Evolutionary conservation across 2,888 invertebrate genomes (phyloP), one percentile per base, ranked within the genome.

Genomic region (Oxyscelio sp.): DNA sequence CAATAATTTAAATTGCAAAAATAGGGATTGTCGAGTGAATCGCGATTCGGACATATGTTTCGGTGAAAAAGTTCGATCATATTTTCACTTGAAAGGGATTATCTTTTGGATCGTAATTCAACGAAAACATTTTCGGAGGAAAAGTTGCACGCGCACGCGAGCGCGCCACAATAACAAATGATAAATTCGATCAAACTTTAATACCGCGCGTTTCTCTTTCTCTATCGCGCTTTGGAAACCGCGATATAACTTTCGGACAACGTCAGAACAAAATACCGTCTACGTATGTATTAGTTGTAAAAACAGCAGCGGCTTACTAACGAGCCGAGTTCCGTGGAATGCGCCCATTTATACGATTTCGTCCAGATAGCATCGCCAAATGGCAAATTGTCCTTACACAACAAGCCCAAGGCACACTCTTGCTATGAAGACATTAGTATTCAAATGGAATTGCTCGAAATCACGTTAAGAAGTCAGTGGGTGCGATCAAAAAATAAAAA

Each of bases 121-220:
- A 70, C 54, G 61, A 63, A 63, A 82, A 63, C 61, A 75, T 82
- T 81, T 70, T 74, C 19, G 56, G 66, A 11, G 63, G 50, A 63
- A 75, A 75, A 74, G 61, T 75, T 75, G 34, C 54, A 34, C 34
- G 56, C 54, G 63, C 59, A 52, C 22, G 21, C 24, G 45, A 17
- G 45, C 45, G 52, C 27, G 52, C 68, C 34, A 74, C 74, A 82
- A 75, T 82, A 82, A 81, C 74, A 82, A 82, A 82, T 82, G 75
- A 82, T 74, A 82, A 82, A 81, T 81, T 74, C 56, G 81, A 74
- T 74, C 68, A 74, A 81, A 81, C 81, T 81, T 81, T 81, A 68
- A 70, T 81, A 48, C 63, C 63, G 48, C 45, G 31, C 38, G 17
- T 1, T 27, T 43, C 17, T 74, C 63, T 59, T 45, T 68, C 50